These are phyloP conservation scores for Lasius platythorax DNA, from an alignment of 2,888 invertebrate genomes.

Conservation along the genomic window DNA sequence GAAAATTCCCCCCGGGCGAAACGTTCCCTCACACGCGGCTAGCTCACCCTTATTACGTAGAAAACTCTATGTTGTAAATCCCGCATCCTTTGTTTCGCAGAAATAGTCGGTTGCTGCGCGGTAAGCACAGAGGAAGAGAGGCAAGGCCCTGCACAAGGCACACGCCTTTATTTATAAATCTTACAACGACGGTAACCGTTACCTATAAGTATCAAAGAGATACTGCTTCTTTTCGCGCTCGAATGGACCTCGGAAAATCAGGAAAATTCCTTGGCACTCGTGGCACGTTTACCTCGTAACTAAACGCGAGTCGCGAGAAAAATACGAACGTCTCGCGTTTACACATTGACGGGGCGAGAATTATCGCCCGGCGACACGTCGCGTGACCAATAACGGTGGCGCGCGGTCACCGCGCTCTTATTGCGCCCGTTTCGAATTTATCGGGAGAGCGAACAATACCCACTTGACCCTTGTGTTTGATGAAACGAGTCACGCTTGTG, in stretches of 20 bases:
- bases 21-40: conserved; percentile 5
- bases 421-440: conserved; percentile 33
- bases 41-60: conserved; percentile 64
- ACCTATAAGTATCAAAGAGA: conserved; percentile 33
- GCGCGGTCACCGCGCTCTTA: conserved; percentile 11
- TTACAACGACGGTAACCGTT: conserved; percentile 8
- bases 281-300: conserved; percentile 64
- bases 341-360: conserved; percentile 49
- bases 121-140: not conserved
- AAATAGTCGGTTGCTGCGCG: conserved; percentile 50
- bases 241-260: conserved; percentile 53
- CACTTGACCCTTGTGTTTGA: conserved; percentile 3
- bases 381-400: conserved; percentile 7
- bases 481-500: not conserved
- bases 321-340: conserved; percentile 51
- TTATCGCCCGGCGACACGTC: conserved; percentile 37
- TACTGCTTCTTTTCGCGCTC: conserved; percentile 5
- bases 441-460: conserved; percentile 27
- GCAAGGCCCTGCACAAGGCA: not conserved
- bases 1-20: not conserved
- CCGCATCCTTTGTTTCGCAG: conserved; percentile 60
- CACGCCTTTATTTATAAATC: conserved; percentile 35
- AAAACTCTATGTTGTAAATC: conserved; percentile 60
- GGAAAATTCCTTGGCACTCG: conserved; percentile 59
- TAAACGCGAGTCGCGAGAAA: conserved; percentile 47